These are phyloP conservation scores for Frieseomelitta varia DNA, from an alignment of 1,140 invertebrate species.

Conservation along the genomic window DNA sequence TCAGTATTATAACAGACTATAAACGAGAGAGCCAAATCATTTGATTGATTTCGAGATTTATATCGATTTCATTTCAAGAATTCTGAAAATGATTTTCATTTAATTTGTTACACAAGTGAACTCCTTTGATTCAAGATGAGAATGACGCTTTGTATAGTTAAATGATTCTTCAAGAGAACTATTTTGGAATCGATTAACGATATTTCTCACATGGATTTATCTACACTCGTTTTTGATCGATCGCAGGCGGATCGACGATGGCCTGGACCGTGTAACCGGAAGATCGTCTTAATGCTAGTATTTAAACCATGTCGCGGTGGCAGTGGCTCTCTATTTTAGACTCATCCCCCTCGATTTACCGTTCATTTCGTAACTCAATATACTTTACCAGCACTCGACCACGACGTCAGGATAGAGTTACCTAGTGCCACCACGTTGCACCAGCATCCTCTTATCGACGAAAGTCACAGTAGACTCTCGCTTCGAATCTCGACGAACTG, in stretches of 20 bases:
- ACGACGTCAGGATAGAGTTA: conserved; percentile 42
- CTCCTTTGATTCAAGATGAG: too few relatives aligned
- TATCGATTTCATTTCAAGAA: too few relatives aligned
- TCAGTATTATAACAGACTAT: too few relatives aligned
- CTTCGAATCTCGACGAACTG: neutral
- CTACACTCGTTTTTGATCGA: neutral
- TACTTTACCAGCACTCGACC: conserved; percentile 52
- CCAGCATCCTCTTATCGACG: neutral
- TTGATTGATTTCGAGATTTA: too few relatives aligned
- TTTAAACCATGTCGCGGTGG: conserved; percentile 53
- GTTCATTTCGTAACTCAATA: conserved; percentile 67
- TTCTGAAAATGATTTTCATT: too few relatives aligned
- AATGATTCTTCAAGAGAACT: neutral
- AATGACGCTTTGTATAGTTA: neutral
- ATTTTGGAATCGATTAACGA: neutral
- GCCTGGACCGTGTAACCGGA: conserved; percentile 22
- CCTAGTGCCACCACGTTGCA: neutral
- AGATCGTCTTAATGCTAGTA: conserved; percentile 49
- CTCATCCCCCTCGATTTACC: conserved; percentile 55
- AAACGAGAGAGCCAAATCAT: too few relatives aligned
- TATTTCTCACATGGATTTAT: too few relatives aligned
- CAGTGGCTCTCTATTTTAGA: conserved; percentile 59
- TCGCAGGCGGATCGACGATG: neutral
- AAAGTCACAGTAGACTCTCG: neutral
- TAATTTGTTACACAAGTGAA: too few relatives aligned